Conservation (phyloP, 2,888 invertebrate species). For the Oasisia sp. region DNA sequence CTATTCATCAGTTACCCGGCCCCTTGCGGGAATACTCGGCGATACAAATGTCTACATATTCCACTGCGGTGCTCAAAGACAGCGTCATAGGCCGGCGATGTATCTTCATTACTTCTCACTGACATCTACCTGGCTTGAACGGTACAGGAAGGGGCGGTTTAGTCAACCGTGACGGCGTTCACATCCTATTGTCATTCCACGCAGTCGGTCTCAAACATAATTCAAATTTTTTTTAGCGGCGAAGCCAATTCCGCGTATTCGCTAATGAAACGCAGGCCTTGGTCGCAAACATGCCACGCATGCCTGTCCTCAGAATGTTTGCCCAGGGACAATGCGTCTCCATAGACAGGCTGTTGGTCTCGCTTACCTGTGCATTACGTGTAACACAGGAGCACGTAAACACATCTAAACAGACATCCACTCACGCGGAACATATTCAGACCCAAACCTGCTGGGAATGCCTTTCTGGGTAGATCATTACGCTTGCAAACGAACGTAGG, state of each 20-base stretch:
- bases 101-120: not conserved
- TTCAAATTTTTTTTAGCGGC: not conserved
- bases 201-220: not conserved
- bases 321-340: not conserved
- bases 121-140: not conserved
- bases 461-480: not conserved
- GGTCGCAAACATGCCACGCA: not conserved
- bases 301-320: not conserved
- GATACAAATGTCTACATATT: not conserved
- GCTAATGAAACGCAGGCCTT: not conserved
- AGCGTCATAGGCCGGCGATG: not conserved
- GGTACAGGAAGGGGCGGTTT: not conserved
- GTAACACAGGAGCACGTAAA: not conserved
- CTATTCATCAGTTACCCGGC: not conserved
- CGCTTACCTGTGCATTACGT: not conserved
- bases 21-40: not conserved
- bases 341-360: not conserved
- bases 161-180: not conserved
- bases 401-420: not conserved
- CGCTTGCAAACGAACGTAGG: not conserved
- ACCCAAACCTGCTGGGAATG: not conserved
- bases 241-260: not conserved
- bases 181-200: not conserved
- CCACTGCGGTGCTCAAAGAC: not conserved
- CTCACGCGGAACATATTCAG: slow-evolving; percentile 8